Percentiles rank a stretch among this genome's conserved stretches.
phyloP scores from a whole-genome alignment of 2,113 vertebrate species.

The Aplodontia rufa region DNA sequence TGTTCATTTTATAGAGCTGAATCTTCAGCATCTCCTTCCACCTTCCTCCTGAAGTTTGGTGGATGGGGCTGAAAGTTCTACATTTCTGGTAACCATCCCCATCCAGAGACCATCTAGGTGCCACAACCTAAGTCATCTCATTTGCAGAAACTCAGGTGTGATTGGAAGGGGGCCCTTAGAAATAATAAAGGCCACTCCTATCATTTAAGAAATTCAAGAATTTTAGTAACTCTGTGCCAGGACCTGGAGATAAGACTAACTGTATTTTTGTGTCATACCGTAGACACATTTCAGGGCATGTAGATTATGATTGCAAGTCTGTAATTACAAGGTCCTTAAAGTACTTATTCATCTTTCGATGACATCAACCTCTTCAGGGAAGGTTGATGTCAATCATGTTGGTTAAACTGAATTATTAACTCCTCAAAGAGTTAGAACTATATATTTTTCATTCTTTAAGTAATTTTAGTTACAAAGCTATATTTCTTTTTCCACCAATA shows the following conservation, averaged over 20 bases:
- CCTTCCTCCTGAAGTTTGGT: not conserved
- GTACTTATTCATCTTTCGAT: not conserved
- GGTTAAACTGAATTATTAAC: not conserved
- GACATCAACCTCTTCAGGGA: not conserved
- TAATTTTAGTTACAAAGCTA: not conserved
- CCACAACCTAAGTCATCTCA: not conserved
- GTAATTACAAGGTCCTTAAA: not conserved
- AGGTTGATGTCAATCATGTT: not conserved
- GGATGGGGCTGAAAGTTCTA: not conserved
- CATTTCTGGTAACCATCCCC: not conserved
- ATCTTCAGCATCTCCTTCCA: not conserved
- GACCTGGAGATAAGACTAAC: not conserved
- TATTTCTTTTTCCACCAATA: not conserved
- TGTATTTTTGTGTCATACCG: not conserved
- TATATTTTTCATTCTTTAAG: slow-evolving; percentile 24
- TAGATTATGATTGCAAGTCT: not conserved
- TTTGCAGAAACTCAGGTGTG: not conserved
- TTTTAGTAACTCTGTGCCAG: not conserved
- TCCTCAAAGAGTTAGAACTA: not conserved
- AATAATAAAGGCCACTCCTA: not conserved
- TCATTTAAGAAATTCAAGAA: not conserved
- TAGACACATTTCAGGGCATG: not conserved
- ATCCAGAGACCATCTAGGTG: not conserved
- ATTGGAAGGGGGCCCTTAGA: not conserved
- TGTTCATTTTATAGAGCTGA: not conserved